Conservation (phyloP, 2,888 invertebrate genomes). For the Limnephilus marmoratus region DNA sequence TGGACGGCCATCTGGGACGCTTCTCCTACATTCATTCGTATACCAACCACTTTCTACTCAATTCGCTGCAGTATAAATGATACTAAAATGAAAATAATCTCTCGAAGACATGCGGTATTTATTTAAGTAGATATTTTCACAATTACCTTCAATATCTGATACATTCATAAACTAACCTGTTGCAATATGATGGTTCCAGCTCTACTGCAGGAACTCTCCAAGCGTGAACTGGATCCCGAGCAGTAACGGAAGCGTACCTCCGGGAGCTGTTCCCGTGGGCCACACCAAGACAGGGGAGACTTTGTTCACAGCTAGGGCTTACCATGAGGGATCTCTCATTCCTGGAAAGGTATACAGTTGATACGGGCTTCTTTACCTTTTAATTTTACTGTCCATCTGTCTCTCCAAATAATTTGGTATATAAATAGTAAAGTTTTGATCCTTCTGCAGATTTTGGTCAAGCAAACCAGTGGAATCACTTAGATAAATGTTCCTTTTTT, state of each 20-base stretch:
- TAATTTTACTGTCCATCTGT: background rate
- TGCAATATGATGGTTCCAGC: slow-evolving; percentile 67
- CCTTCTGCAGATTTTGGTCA: too few relatives aligned
- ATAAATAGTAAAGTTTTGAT: too few relatives aligned
- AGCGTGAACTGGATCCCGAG: slow-evolving; percentile 73
- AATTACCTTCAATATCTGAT: background rate
- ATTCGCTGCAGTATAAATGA: background rate
- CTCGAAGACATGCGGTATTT: background rate
- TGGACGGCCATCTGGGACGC: too few relatives aligned
- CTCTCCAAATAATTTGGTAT: too few relatives aligned
- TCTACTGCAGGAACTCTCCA: slow-evolving; percentile 63
- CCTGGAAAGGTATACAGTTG: slow-evolving; percentile 81
- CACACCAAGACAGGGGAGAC: slow-evolving; percentile 81
- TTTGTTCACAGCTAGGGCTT: slow-evolving; percentile 82
- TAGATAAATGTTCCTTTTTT: too few relatives aligned
- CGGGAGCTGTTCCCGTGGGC: slow-evolving; percentile 82
- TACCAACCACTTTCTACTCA: background rate
- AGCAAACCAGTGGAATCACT: too few relatives aligned
- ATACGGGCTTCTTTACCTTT: background rate
- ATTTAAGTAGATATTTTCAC: background rate
- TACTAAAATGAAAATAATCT: background rate
- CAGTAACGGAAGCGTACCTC: slow-evolving; percentile 79
- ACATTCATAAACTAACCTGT: background rate
- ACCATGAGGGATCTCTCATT: slow-evolving; percentile 82
- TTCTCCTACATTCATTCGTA: too few relatives aligned